Base-by-base conservation (phyloP, 2,888 invertebrate genomes). In the Elysia crispata region DNA sequence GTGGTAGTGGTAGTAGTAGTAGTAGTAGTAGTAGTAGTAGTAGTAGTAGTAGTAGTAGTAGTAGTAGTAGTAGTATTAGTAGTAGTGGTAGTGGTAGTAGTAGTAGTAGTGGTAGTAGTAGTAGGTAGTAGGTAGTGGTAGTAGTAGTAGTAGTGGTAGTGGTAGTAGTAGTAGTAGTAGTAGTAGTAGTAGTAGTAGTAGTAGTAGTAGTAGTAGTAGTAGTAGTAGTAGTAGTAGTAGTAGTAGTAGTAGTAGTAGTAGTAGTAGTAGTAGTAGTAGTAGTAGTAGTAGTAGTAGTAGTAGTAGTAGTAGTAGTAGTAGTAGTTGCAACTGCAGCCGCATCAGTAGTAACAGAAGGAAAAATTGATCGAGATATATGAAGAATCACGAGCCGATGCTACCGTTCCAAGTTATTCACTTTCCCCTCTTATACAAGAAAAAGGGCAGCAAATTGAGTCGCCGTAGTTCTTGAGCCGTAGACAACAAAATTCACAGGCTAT, bases 181-280 rank as follows among this genome's bases (percentile, higher is more conserved):
- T n/a, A 31, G 41, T 41, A 41, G 49, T 33, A n/a, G 41, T 41
- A n/a, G 23, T 41, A 41, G 33, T n/a, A 72, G 50, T 11, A 72
- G 72, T 41, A 72, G 72, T 41, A 72, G 72, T 33, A 41, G 41
- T 33, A 41, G 72, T 33, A 41, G 41, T 33, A 41, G 23, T 33
- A 41, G 72, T 33, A 41, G 72, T 33, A 31, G 72, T 33, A 31
- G 72, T 41, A 72, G 50, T 41, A 72, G 50, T 41, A 72, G 72
- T 1, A 72, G 72, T 41, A 49, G 50, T 41, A 72, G 72, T 41
- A 72, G 72, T 41, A 72, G 72, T 41, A 72, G 50, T 41, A 72
- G 72, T 41, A 72, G 72, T 41, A 50, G 50, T 41, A 72, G 50
- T 41, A 72, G 25, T 8, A 72, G 72, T 33, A 41, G 72, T 33